Evolutionary conservation across 2,797 vertebrate species (phyloP).

Genomic region (Sebastiscus albofasciatus): DNA sequence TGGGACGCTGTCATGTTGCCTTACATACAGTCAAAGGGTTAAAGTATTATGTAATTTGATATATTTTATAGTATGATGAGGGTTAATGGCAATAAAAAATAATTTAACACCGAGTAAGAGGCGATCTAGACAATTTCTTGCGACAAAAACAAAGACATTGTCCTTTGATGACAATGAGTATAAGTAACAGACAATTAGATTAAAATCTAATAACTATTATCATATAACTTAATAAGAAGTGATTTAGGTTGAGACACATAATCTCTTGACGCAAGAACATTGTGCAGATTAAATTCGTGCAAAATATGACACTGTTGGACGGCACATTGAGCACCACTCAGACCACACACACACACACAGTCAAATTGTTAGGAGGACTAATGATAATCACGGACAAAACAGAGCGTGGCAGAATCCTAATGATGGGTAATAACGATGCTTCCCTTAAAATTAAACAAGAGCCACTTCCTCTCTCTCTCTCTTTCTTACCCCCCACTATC

Average conservation of each 20-base stretch:
- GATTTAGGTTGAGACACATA: neutral
- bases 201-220: neutral
- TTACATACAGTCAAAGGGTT: too few relatives aligned
- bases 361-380: constrained; percentile 8
- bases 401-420: constrained; percentile 22
- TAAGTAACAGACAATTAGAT: neutral
- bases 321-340: neutral
- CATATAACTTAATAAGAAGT: neutral
- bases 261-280: neutral
- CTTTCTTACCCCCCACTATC: neutral
- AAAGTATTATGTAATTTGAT: neutral
- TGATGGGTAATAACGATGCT: constrained; percentile 38
- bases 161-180: neutral
- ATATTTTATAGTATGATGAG: neutral
- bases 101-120: neutral
- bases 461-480: neutral
- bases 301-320: neutral
- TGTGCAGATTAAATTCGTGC: neutral
- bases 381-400: constrained; percentile 29
- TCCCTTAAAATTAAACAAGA: constrained; percentile 34
- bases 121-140: neutral
- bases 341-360: neutral
- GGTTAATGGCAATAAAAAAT: neutral
- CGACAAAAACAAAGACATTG: neutral
- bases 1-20: rapidly evolving